Base-by-base conservation (phyloP, 2,888 invertebrate genomes). In the Tetheella fluctuosa region DNA sequence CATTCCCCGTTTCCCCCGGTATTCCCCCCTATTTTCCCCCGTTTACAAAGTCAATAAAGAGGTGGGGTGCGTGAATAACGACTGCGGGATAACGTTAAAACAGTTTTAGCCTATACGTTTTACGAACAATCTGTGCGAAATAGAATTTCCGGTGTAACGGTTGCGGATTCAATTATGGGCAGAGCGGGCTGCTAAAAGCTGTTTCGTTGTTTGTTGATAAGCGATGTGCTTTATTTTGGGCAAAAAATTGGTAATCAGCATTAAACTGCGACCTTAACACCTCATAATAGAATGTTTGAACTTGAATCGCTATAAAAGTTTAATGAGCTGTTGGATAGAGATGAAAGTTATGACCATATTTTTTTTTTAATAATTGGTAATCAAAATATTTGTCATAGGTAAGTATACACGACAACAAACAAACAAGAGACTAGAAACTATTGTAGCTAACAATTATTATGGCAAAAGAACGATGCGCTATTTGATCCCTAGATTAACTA, bases 31-130 rank as follows among this genome's bases (percentile, higher is more conserved):
- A 20, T 48, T 48, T 42, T 48, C 48, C 48, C 39, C 48, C 20
- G 48, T 48, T 64, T 60, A 59, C 42, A 56, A 58, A 42, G 57
- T 60, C 64, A 62, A 67, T 67, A 58, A 53, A 58, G 52, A 58
- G 58, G 58, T 53, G 53, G 53, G 23, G 48, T 48, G 48, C 48
- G 34, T 53, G 58, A 53, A 58, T 53, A 53, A 53, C 58, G 53
- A 52, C 52, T 30, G 30, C 12, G 20, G 23, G 52, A n/a, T 20
- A 52, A 48, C 48, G 53, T 58, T 58, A 53, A 53, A 53, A 53
- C 39, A 58, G 58, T 53, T 58, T 58, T 58, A 58, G 25, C 23
- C 58, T 37, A 23, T 39, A 39, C 34, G 48, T 48, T 48, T 48
- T 48, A 48, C 48, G 48, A 20, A 48, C 48, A 48, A 48, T 48